Conservation (phyloP, 2,797 vertebrate genomes). For the Anguilla obscura region DNA sequence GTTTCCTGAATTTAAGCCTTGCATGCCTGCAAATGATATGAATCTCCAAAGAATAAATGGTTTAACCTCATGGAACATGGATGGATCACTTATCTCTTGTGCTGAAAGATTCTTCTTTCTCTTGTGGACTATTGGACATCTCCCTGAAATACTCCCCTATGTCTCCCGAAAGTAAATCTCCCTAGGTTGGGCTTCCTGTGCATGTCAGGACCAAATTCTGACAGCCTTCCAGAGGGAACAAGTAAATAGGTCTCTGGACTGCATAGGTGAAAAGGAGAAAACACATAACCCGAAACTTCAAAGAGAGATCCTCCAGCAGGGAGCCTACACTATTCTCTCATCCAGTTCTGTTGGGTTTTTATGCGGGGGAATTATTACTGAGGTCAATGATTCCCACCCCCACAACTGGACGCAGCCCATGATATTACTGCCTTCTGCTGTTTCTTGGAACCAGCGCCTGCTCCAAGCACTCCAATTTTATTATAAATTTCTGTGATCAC, state of each 20-base stretch:
- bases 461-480: constrained; percentile 6
- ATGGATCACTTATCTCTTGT: too few relatives aligned
- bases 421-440: background rate
- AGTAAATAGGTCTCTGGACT: background rate
- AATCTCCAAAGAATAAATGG: too few relatives aligned
- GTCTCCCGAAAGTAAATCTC: too few relatives aligned
- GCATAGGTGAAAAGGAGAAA: background rate
- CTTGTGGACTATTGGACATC: too few relatives aligned
- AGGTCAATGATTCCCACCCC: constrained; percentile 12
- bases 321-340: background rate
- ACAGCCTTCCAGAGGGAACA: background rate
- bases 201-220: background rate
- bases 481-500: background rate
- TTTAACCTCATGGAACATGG: too few relatives aligned
- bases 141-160: too few relatives aligned
- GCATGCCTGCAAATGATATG: too few relatives aligned
- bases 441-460: background rate
- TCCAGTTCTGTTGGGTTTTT: background rate
- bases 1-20: too few relatives aligned
- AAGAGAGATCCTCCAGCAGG: background rate
- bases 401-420: background rate
- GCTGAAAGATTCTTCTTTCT: too few relatives aligned
- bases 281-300: background rate
- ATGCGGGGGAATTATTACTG: background rate
- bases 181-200: background rate